Percentiles rank a stretch among this genome's conserved stretches.
Conservation (phyloP, 2,113 vertebrate species). For the Sceloporus undulatus region DNA sequence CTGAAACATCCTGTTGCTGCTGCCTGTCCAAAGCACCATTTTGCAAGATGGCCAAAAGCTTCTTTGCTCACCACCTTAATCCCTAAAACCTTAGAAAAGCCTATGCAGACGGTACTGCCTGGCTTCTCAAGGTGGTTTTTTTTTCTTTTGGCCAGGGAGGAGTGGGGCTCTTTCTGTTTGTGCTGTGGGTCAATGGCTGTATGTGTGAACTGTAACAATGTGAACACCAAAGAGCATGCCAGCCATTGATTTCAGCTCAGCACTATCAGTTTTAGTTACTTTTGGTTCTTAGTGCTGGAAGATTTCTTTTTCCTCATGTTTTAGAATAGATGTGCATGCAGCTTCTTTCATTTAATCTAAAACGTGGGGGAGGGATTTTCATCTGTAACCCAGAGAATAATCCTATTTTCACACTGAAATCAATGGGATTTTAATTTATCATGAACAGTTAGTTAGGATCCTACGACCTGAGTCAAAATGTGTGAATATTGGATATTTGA, state of each 20-base stretch:
- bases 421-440: not conserved
- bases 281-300: not conserved
- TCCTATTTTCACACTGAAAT: not conserved
- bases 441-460: not conserved
- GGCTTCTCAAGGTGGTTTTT: too few relatives aligned
- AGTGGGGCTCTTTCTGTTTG: too few relatives aligned
- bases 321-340: not conserved
- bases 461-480: not conserved
- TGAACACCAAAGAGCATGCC: too few relatives aligned
- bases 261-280: not conserved
- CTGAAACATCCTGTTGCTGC: too few relatives aligned
- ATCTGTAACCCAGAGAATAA: not conserved
- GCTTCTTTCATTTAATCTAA: not conserved
- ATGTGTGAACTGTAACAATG: too few relatives aligned
- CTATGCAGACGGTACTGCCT: too few relatives aligned
- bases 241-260: constrained; percentile 2
- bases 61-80: too few relatives aligned
- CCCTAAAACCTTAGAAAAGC: too few relatives aligned
- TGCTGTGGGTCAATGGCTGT: too few relatives aligned
- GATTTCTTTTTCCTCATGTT: not conserved
- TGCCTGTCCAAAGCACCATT: too few relatives aligned
- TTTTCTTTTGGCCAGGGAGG: too few relatives aligned
- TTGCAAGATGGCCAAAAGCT: too few relatives aligned
- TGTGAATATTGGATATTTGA: not conserved
- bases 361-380: not conserved